Evolutionary conservation across 2,888 invertebrate genomes (phyloP).

Genomic region (Trachelus troglodyta): DNA sequence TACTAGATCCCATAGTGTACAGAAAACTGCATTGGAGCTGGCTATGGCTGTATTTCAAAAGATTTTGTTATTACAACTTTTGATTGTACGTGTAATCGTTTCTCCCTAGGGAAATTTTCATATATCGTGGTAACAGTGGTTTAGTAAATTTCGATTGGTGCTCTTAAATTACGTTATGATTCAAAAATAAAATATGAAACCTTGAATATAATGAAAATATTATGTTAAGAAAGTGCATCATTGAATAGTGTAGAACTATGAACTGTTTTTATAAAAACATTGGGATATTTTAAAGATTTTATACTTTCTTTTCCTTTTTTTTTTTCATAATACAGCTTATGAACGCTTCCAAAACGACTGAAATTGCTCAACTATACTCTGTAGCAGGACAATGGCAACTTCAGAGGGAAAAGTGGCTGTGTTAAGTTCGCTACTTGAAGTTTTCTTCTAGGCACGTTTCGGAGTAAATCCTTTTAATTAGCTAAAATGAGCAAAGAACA

Average conservation of each 20-base stretch:
- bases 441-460: background rate
- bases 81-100: background rate
- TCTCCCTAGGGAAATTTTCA: background rate
- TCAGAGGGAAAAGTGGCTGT: background rate
- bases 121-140: background rate
- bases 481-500: background rate
- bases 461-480: background rate
- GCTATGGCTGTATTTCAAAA: conserved; percentile 35
- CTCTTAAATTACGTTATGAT: background rate
- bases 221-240: background rate
- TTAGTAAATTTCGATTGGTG: background rate
- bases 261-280: background rate
- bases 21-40: background rate
- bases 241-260: background rate
- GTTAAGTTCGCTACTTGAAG: background rate
- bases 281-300: background rate
- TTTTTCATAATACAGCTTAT: background rate
- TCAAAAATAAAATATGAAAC: background rate
- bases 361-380: background rate
- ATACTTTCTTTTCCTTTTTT: background rate
- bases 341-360: background rate
- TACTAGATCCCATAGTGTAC: background rate
- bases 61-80: conserved; percentile 20
- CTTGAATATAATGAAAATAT: background rate
- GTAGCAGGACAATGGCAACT: background rate